Evolutionary conservation across 2,888 invertebrate genomes (phyloP).

Genomic region (Melitaea athalia): DNA sequence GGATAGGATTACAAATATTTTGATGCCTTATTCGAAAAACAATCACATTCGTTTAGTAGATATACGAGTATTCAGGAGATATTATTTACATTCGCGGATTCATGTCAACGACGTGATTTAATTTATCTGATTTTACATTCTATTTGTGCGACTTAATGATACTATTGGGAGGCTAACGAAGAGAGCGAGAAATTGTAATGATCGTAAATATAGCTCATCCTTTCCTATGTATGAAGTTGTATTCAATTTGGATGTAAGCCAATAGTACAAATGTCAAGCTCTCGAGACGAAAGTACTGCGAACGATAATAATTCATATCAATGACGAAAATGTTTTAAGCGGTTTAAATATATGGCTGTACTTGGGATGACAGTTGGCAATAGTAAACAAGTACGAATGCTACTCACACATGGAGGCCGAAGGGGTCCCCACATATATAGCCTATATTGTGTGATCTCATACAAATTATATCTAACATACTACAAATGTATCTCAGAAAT

Average conservation of each 20-base stretch:
- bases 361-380: not conserved
- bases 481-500: too few species aligned
- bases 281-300: slow-evolving; percentile 8
- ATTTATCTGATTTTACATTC: slow-evolving; percentile 22
- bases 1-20: slow-evolving; percentile 6
- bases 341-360: not conserved
- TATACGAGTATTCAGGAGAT: slow-evolving; percentile 27
- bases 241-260: slow-evolving; percentile 23
- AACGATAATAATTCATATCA: slow-evolving; percentile 3
- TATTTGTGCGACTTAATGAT: slow-evolving; percentile 19
- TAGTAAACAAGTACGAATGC: too few species aligned
- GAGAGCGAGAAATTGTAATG: slow-evolving; percentile 18
- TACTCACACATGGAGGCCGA: too few species aligned
- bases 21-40: slow-evolving; percentile 21
- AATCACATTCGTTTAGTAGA: slow-evolving; percentile 24
- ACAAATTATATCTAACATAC: too few species aligned
- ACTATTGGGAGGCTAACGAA: not conserved
- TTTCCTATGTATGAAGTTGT: slow-evolving; percentile 21
- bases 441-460: too few species aligned
- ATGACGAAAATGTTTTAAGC: not conserved
- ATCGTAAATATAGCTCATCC: slow-evolving; percentile 18
- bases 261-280: slow-evolving; percentile 17
- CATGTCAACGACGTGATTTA: slow-evolving; percentile 18
- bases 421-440: too few species aligned
- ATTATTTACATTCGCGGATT: slow-evolving; percentile 25